Conservation (phyloP, 2,113 vertebrate species). For the Urocynchramus pylzowi region DNA sequence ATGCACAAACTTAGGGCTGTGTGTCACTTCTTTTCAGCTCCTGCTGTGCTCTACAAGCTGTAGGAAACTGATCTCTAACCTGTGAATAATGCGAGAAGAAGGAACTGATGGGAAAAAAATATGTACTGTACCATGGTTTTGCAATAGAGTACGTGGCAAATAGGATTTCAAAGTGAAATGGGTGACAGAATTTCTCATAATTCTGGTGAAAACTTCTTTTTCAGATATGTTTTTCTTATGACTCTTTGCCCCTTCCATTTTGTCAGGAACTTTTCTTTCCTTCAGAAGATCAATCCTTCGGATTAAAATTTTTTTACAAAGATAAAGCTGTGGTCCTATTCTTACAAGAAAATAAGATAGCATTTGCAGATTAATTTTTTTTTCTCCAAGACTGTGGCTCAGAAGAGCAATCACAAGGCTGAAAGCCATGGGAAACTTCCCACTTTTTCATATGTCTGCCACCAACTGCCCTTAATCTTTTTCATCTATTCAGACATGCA, state of each 20-base stretch:
- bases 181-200: neutral
- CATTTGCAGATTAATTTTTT: neutral
- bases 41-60: neutral
- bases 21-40: neutral
- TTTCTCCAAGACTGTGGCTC: neutral
- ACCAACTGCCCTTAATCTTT: neutral
- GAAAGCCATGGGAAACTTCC: neutral
- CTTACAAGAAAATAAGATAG: neutral
- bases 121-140: neutral
- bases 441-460: neutral
- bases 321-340: neutral
- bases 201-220: neutral
- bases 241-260: neutral
- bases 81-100: neutral
- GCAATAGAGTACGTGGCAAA: neutral
- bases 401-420: neutral
- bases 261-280: neutral
- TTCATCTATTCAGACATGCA: neutral
- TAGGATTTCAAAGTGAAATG: neutral
- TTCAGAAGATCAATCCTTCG: neutral
- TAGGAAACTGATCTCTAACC: neutral
- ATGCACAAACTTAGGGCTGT: accelerated
- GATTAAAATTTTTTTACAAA: neutral
- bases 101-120: neutral
- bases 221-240: neutral